These are phyloP conservation scores for Tanypteryx hageni DNA, from an alignment of 2,888 invertebrate species.

Conservation along the genomic window DNA sequence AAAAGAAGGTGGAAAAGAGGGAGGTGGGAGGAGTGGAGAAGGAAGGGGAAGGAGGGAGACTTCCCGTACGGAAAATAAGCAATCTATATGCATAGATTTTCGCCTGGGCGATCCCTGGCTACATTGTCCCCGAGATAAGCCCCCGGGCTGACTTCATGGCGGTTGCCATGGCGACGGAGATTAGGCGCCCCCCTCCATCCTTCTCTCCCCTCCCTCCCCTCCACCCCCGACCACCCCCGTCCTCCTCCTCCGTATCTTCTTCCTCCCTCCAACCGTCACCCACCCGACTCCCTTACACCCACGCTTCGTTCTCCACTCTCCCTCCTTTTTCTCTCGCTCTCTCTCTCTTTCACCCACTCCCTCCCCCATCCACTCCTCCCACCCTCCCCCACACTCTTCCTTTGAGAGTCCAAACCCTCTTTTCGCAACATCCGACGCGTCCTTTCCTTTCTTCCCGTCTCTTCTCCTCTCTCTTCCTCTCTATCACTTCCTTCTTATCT, in stretches of 20 bases:
- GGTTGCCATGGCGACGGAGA: slow-evolving; percentile 62
- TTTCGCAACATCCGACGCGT: neutral
- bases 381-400: neutral
- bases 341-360: neutral
- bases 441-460: neutral
- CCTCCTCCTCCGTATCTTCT: neutral
- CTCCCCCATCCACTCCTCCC: neutral
- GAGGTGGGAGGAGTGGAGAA: neutral
- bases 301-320: neutral
- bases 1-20: neutral
- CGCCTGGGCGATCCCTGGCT: slow-evolving; percentile 62
- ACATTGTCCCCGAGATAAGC: slow-evolving; percentile 63
- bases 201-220: neutral
- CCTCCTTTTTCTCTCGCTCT: neutral
- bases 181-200: slow-evolving; percentile 26
- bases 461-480: neutral
- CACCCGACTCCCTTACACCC: neutral
- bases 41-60: neutral
- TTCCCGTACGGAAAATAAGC: slow-evolving; percentile 62
- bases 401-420: neutral
- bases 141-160: slow-evolving; percentile 63
- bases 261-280: neutral
- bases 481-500: neutral
- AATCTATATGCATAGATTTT: slow-evolving; percentile 64
- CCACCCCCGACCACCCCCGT: neutral